A percentile compares a stretch with the other conserved stretches of the same genome.
Evolutionary conservation across 2,888 invertebrate species (phyloP).

Genomic region (Cataglyphis cursor): DNA sequence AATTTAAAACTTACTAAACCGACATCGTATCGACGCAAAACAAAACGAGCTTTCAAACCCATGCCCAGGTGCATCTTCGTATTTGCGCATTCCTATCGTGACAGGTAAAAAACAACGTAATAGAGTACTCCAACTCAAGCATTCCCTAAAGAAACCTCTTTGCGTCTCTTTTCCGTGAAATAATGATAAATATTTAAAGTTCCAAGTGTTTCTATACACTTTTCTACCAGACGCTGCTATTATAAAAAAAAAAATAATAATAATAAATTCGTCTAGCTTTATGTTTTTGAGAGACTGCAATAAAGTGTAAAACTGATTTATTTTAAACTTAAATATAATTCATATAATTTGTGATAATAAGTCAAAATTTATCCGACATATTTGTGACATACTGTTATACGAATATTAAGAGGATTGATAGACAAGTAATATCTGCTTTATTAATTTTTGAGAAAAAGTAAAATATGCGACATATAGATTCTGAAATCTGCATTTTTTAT

Average conservation of each 20-base stretch:
- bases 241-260: neutral
- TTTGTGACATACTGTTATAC: neutral
- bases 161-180: neutral
- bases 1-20: conserved; percentile 11
- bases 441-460: neutral
- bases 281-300: neutral
- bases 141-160: neutral
- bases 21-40: conserved; percentile 7
- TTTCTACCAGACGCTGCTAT: neutral
- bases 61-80: conserved; percentile 18
- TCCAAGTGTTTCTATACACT: neutral
- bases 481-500: neutral
- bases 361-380: neutral
- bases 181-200: neutral
- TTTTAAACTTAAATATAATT: neutral
- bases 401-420: neutral
- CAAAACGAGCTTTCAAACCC: conserved; percentile 26
- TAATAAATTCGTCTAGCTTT: neutral
- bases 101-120: conserved; percentile 11
- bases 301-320: neutral
- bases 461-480: neutral
- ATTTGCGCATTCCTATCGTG: conserved; percentile 19
- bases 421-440: neutral
- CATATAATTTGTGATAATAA: neutral
- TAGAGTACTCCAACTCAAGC: neutral